A percentile compares a stretch with the other conserved stretches of the same genome.
Conservation (phyloP, 2,113 vertebrate genomes). For the Apteryx owenii region DNA sequence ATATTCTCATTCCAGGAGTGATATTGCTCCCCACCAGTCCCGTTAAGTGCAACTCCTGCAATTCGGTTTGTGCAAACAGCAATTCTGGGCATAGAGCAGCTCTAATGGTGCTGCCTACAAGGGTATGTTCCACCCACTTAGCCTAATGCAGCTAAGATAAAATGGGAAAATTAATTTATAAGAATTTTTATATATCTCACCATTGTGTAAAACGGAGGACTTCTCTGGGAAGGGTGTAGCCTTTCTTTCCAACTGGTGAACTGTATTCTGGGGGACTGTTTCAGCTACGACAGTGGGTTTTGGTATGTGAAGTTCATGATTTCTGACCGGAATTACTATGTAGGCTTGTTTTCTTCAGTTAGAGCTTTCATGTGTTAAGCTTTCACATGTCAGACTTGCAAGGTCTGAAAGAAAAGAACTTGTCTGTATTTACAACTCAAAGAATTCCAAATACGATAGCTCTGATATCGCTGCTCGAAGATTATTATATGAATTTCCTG, state of each 20-base stretch:
- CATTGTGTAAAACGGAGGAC: background rate
- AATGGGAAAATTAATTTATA: background rate
- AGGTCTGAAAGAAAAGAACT: background rate
- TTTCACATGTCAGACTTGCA: constrained; percentile 20
- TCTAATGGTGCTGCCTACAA: background rate
- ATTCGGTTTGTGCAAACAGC: background rate
- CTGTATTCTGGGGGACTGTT: constrained; percentile 31
- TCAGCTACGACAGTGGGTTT: background rate
- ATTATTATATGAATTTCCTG: background rate
- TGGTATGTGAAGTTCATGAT: constrained; percentile 47
- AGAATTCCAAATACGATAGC: background rate
- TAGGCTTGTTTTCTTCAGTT: constrained; percentile 45
- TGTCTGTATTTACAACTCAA: constrained; percentile 12
- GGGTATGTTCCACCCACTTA: background rate
- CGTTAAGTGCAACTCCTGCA: background rate
- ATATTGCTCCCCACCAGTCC: background rate
- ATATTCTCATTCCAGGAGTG: background rate
- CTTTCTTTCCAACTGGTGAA: background rate
- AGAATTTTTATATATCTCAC: background rate
- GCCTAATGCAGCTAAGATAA: background rate
- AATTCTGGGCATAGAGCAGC: background rate
- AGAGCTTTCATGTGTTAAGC: constrained; percentile 28
- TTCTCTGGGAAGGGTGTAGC: background rate
- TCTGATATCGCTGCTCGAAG: background rate
- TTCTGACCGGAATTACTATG: constrained; percentile 31